These are phyloP conservation scores for Eurystomus gularis DNA, from an alignment of 2,113 vertebrate genomes.

Conservation along the genomic window DNA sequence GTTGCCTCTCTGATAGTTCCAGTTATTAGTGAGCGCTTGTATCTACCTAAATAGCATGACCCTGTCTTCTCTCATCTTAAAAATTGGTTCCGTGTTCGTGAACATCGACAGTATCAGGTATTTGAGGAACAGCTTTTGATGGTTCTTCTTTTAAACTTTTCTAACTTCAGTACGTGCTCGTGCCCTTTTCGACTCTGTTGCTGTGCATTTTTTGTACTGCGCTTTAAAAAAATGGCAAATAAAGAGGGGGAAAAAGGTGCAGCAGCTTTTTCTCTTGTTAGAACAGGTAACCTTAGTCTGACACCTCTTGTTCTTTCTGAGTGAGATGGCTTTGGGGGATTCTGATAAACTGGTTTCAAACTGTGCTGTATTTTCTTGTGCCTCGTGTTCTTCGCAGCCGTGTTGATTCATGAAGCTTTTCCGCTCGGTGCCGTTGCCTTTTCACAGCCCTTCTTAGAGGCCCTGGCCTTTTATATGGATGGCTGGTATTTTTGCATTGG, in stretches of 20 bases:
- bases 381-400: background rate
- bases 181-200: background rate
- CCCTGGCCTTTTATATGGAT: background rate
- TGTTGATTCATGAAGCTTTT: background rate
- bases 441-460: background rate
- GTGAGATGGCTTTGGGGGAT: background rate
- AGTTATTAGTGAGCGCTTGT: background rate
- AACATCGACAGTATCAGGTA: background rate
- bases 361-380: background rate
- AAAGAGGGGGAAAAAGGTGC: too few species aligned
- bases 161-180: background rate
- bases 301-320: background rate
- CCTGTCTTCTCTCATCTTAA: background rate
- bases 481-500: fast-evolving
- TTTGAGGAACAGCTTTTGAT: background rate
- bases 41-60: background rate
- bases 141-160: background rate
- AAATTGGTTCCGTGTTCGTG: background rate
- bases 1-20: background rate
- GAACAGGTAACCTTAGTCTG: background rate
- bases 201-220: background rate
- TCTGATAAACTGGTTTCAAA: background rate
- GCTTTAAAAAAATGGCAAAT: background rate
- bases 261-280: background rate
- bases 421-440: background rate